Base-by-base conservation (phyloP, 2,888 invertebrate genomes). In the Ichneumoninae sp. region DNA sequence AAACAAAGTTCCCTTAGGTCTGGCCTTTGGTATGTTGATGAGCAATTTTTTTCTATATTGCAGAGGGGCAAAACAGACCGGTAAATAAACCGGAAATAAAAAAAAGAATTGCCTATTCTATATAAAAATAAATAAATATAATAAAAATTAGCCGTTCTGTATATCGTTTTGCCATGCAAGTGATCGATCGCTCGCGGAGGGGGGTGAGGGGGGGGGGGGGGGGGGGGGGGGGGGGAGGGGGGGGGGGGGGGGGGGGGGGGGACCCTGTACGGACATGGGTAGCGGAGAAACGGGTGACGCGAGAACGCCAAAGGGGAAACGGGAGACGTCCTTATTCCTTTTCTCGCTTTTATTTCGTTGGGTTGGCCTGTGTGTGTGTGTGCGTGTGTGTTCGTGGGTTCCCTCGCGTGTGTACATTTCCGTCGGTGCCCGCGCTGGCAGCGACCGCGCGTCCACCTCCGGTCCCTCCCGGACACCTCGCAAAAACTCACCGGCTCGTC, bases 401-500 rank as follows among this genome's bases (percentile, higher is more conserved):
- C 66, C 68, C 66, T 83, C 80, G 69, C 30, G 44, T 47, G 47
- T 50, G 44, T 40, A 44, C 54, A 70, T 69, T 84, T 85, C 80
- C 74, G 83, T 78, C 76, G 78, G 74, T 84, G 82, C 72, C 72
- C 16, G 44, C 13, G 6, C 16, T 50, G 30, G 50, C 66, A 16
- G 66, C 66, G 68, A 68, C 76, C 72, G 69, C 72, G 69, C 47
- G 82, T 85, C 80, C 80, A 77, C 82, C 84, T 86, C 85, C 80
- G 76, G 60, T 65, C 65, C 84, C 68, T 62, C 54, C 78, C 75
- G 71, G 80, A 77, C 80, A 83, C 81, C 71, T 62, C 40, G 87
- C 88, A 90, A 90, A 89, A 90, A 90, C 90, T 88, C 86, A 87
- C 85, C 89, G 89, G 88, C 87, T 90, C 88, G 86, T 69, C 86